Evolutionary conservation across 2,113 vertebrate species (phyloP), one percentile per base, ranked within the genome.

Genomic region (Hippocampus abdominalis): DNA sequence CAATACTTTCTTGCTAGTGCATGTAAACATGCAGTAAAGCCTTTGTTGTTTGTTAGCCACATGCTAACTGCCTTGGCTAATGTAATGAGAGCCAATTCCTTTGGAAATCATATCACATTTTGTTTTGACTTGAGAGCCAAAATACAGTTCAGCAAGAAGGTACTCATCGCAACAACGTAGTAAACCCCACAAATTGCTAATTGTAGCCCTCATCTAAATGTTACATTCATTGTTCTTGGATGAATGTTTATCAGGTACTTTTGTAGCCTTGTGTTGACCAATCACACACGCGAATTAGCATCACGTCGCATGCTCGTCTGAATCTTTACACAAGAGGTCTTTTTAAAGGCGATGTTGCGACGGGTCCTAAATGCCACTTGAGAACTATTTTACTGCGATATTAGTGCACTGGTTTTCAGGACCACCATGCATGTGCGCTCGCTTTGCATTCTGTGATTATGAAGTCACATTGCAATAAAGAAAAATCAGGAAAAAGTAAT

Each of bases 311-410:
- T 63, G 21, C 11, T 63, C 21, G 39, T 63, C 11, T 42, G 36
- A 36, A n/a, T n/a, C 39, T 21, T 25, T 40, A 63, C 36, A 42
- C 59, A 13, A 57, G 27, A 62, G 18, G 3, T 62, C 70, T 72
- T 62, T 82, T 76, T 80, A 79, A 69, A 71, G 81, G 80, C 72
- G 70, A 81, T 82, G 69, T 73, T 86, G 76, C 69, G 29, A 79
- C 74, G 73, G 82, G 70, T 84, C 81, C 62, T 80, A 81, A 65
- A 81, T 69, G 60, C 70, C 9, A 72, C 70, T 79, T 81, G 78
- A 87, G 78, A 78, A 81, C 83, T 87, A 87, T 88, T 88, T 88
- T 87, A 78, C 69, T 70, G 79, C 82, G 87, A 87, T 88, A 64
- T 86, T 76, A 84, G 86, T 88, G 80, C 70, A 81, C 78, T 74